Percentiles rank a stretch among this genome's conserved stretches.
These are phyloP conservation scores for Tryphoninae sp. DNA, from an alignment of 2,888 invertebrate species.

Conservation along the genomic window DNA sequence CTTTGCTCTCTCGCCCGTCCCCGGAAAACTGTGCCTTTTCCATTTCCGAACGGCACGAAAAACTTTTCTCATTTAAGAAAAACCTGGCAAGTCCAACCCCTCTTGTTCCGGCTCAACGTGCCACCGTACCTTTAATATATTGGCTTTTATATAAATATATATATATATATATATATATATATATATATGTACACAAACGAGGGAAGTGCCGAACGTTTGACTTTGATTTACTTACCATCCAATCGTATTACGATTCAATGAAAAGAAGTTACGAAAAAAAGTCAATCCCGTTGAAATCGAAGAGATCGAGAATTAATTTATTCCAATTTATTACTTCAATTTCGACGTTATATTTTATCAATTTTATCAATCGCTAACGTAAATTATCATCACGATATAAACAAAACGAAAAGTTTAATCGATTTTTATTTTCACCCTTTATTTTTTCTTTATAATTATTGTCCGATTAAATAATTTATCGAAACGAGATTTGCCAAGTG, in stretches of 20 bases:
- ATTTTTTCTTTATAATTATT: background rate
- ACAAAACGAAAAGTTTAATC: too few species aligned
- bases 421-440: background rate
- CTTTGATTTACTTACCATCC: slow-evolving; percentile 36
- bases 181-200: background rate
- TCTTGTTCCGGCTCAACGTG: slow-evolving; percentile 19
- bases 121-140: background rate
- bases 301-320: too few species aligned
- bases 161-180: background rate
- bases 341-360: too few species aligned
- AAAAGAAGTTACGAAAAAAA: slow-evolving; percentile 4
- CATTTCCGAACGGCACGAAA: slow-evolving; percentile 42
- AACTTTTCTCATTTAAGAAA: slow-evolving; percentile 62
- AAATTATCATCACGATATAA: too few species aligned
- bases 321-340: too few species aligned
- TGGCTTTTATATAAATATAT: slow-evolving; percentile 4
- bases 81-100: slow-evolving; percentile 24
- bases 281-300: too few species aligned
- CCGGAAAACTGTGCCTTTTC: slow-evolving; percentile 45
- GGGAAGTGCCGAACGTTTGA: slow-evolving; percentile 36
- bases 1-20: background rate
- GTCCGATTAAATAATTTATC: background rate
- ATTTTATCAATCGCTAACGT: too few species aligned
- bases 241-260: slow-evolving; percentile 31
- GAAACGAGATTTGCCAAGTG: background rate